phyloP scores from a whole-genome alignment of 2,888 invertebrate genomes.

The Acleris literana region DNA sequence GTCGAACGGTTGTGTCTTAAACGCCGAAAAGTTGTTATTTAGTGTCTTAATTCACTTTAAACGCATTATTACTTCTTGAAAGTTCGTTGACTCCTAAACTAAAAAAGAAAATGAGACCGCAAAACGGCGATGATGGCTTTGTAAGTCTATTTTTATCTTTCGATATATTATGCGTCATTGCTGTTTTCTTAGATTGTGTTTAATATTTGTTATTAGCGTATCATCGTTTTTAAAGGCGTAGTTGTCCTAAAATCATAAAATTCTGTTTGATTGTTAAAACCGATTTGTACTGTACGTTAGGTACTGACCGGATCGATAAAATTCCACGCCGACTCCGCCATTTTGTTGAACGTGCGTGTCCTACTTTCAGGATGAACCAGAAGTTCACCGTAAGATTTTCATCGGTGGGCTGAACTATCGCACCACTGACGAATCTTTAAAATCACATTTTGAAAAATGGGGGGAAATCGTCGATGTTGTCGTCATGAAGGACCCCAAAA shows the following conservation, averaged over 20 bases:
- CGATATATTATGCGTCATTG: slow-evolving; percentile 3
- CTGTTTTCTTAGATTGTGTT: neutral
- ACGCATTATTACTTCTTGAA: slow-evolving; percentile 21
- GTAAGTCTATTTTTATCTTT: slow-evolving; percentile 56
- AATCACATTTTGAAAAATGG: slow-evolving; percentile 98
- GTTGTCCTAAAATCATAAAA: too few relatives aligned
- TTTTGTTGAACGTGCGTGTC: slow-evolving; percentile 68
- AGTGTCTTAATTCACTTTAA: slow-evolving; percentile 15
- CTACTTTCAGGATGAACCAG: slow-evolving; percentile 87
- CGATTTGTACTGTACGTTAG: too few relatives aligned
- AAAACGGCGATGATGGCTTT: slow-evolving; percentile 78
- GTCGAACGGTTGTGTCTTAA: slow-evolving; percentile 46
- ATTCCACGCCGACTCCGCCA: slow-evolving; percentile 63
- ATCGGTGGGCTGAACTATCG: slow-evolving; percentile 98
- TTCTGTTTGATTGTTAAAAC: too few relatives aligned
- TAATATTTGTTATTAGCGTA: too few relatives aligned
- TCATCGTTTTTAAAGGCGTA: too few relatives aligned
- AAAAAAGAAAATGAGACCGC: slow-evolving; percentile 67
- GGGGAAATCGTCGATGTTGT: slow-evolving; percentile 98
- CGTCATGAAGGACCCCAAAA: slow-evolving; percentile 98
- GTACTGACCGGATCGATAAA: slow-evolving; percentile 16
- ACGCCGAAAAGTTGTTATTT: slow-evolving; percentile 45
- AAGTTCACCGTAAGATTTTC: slow-evolving; percentile 95
- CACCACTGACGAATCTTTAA: slow-evolving; percentile 96
- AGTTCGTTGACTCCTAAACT: slow-evolving; percentile 21